A percentile compares a stretch with the other conserved stretches of the same genome.
These are phyloP conservation scores for Bujurquina vittata DNA, from an alignment of 2,113 vertebrate genomes.

Conservation along the genomic window DNA sequence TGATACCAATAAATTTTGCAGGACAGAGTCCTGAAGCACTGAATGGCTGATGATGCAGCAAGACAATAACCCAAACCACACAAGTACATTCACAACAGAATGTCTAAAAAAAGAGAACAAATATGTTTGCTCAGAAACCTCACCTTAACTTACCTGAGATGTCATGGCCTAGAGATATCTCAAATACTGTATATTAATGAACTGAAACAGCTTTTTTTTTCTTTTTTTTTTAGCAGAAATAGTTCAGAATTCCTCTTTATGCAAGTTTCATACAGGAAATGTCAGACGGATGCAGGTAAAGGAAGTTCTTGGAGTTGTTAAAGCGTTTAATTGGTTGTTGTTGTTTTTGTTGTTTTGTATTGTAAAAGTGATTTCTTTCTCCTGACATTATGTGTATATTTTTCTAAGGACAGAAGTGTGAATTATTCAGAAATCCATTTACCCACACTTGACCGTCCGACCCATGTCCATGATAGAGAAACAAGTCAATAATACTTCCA, in stretches of 20 bases:
- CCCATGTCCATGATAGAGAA: not conserved
- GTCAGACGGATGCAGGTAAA: not conserved
- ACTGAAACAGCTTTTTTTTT: too few relatives aligned
- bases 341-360: too few relatives aligned
- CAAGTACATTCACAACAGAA: not conserved
- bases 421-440: not conserved
- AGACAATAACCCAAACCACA: not conserved
- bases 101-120: too few relatives aligned
- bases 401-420: too few relatives aligned
- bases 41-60: not conserved
- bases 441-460: not conserved
- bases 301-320: not conserved
- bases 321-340: not conserved
- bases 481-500: not conserved
- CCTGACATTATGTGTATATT: too few relatives aligned
- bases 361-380: too few relatives aligned
- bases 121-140: too few relatives aligned
- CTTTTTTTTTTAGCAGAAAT: too few relatives aligned
- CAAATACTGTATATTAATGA: too few relatives aligned
- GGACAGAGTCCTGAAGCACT: not conserved
- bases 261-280: not conserved
- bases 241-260: too few relatives aligned
- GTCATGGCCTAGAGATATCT: too few relatives aligned
- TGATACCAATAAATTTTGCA: not conserved
- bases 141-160: too few relatives aligned